Percentiles rank a stretch among this genome's conserved stretches.
These are phyloP conservation scores for Platycheirus albimanus DNA, from an alignment of 2,888 invertebrate species.

Conservation along the genomic window DNA sequence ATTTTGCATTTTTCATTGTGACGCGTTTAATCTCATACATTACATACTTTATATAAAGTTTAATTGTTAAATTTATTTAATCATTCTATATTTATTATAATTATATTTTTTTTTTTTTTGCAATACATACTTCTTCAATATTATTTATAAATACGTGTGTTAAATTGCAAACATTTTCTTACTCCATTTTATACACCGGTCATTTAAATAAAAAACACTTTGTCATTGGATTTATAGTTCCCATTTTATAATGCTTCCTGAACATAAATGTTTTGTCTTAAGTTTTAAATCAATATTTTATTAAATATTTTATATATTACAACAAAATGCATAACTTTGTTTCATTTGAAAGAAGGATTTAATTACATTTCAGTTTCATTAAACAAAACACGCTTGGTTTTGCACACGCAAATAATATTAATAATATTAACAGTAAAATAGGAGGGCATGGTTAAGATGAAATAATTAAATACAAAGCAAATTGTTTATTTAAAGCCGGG, in stretches of 20 bases:
- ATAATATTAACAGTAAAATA: slow-evolving; percentile 30
- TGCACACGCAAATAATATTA: slow-evolving; percentile 40
- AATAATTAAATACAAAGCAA: slow-evolving; percentile 3
- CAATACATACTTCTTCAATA: slow-evolving; percentile 5
- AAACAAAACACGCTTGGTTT: slow-evolving; percentile 36
- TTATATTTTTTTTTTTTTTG: slow-evolving; percentile 5
- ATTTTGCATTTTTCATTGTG: slow-evolving; percentile 81
- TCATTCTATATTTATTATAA: slow-evolving; percentile 11
- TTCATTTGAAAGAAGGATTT: slow-evolving; percentile 54
- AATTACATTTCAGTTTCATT: slow-evolving; percentile 12
- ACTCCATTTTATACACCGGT: slow-evolving; percentile 22
- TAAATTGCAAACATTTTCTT: slow-evolving; percentile 34
- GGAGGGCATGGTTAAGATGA: slow-evolving; percentile 77
- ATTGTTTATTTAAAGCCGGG: neutral
- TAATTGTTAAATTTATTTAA: slow-evolving; percentile 30
- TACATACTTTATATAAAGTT: too few species aligned
- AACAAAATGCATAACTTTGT: slow-evolving; percentile 75
- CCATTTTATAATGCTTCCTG: slow-evolving; percentile 44
- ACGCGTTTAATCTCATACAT: slow-evolving; percentile 37
- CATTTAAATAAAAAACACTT: slow-evolving; percentile 36
- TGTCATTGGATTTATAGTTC: slow-evolving; percentile 38
- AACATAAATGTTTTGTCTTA: slow-evolving; percentile 67
- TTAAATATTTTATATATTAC: slow-evolving; percentile 73
- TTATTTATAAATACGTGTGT: slow-evolving; percentile 13
- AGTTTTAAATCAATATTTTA: slow-evolving; percentile 59